These are phyloP conservation scores for Cyrtodaria siliqua DNA, from an alignment of 2,888 invertebrate species.

Conservation along the genomic window DNA sequence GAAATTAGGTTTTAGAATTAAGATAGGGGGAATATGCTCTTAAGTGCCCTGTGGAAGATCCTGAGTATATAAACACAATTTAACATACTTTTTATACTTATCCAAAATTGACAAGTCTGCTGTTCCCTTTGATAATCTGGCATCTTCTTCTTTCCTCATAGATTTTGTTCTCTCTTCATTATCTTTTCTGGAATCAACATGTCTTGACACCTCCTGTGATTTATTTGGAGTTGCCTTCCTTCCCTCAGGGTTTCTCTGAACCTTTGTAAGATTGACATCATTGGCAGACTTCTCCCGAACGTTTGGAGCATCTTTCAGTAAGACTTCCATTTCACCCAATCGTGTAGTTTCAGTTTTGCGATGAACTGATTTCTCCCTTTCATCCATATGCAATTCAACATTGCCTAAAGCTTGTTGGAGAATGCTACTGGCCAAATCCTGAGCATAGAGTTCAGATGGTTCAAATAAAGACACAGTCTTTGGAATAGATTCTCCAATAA, in stretches of 20 bases:
- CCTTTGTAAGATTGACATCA: neutral
- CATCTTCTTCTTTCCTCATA: no score
- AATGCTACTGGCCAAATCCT: conserved; percentile 60
- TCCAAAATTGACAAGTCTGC: conserved; percentile 41
- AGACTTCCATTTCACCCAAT: neutral
- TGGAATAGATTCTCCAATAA: conserved; percentile 55
- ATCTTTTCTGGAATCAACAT: conserved; percentile 2
- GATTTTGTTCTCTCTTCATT: conserved; percentile 6
- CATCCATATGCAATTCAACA: conserved; percentile 46
- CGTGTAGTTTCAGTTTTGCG: conserved; percentile 24
- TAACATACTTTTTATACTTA: conserved; percentile 53
- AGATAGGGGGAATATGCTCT: no score
- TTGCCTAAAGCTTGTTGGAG: conserved; percentile 56
- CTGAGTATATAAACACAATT: no score
- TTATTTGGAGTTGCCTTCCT: conserved; percentile 2
- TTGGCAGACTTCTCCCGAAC: neutral
- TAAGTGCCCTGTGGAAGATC: no score
- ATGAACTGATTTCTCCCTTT: conserved; percentile 44
- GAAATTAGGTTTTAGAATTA: no score
- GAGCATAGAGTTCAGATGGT: conserved; percentile 61
- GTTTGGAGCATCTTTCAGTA: neutral
- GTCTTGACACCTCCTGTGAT: neutral
- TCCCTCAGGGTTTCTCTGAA: neutral
- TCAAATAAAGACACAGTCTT: conserved; percentile 45
- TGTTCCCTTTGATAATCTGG: neutral